phyloP scores from a whole-genome alignment of 2,113 vertebrate genomes.

The Calypte anna region DNA sequence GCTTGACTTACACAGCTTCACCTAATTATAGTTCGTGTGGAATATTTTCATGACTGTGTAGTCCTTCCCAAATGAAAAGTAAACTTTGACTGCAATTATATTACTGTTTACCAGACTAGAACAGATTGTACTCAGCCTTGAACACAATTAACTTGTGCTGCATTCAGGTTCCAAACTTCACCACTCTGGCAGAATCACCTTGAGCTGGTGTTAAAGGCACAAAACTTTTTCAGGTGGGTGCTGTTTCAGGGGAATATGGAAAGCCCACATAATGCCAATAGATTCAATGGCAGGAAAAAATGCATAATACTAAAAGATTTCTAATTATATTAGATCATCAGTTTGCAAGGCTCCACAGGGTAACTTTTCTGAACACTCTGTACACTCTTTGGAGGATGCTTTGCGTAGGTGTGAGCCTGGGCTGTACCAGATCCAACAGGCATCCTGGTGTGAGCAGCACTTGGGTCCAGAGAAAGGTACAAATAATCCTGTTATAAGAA shows the following conservation, averaged over 20 bases:
- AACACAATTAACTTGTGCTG: neutral
- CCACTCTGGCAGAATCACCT: neutral
- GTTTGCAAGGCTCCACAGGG: neutral
- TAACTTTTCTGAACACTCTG: neutral
- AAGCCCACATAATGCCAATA: neutral
- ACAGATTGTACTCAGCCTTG: neutral
- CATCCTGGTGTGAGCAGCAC: neutral
- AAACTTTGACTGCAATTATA: neutral
- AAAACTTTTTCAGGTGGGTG: neutral
- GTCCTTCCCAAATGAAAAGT: conserved; percentile 7
- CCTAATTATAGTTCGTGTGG: neutral
- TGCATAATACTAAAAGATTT: neutral
- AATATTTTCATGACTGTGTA: neutral
- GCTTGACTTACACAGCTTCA: neutral
- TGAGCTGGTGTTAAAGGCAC: neutral
- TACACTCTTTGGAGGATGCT: neutral
- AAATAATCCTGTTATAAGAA: neutral
- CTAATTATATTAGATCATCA: fast-evolving
- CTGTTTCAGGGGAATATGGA: too few relatives aligned
- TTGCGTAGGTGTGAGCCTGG: neutral
- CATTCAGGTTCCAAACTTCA: neutral
- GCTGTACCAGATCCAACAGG: neutral
- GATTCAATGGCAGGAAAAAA: neutral
- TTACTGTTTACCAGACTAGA: neutral
- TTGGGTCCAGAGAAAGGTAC: neutral